phyloP scores from a whole-genome alignment of 1,140 invertebrate species.

The Cheumatopsyche charites region DNA sequence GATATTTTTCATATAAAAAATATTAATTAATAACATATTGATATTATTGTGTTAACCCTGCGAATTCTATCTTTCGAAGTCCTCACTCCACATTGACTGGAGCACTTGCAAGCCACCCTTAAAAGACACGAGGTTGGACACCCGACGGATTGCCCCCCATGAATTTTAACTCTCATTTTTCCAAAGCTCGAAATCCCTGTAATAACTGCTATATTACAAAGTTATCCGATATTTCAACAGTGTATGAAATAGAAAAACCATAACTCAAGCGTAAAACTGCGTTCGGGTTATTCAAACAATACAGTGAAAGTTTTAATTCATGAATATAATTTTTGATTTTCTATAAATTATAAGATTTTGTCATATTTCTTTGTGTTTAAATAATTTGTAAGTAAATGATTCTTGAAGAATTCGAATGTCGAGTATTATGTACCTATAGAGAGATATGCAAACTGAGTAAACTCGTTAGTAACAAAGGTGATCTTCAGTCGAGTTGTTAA shows the following conservation, averaged over 20 bases:
- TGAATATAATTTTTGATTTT: no score
- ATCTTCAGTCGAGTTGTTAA: conserved; percentile 28
- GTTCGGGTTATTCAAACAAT: background rate
- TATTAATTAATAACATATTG: no score
- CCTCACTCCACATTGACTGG: no score
- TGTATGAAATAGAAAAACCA: background rate
- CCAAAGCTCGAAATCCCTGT: conserved; percentile 2
- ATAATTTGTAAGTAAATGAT: no score
- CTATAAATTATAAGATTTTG: no score
- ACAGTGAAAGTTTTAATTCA: no score
- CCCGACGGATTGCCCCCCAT: conserved; percentile 6
- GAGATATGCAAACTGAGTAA: background rate
- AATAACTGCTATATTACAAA: conserved; percentile 20
- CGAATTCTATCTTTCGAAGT: background rate
- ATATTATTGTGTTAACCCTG: background rate
- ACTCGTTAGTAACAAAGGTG: conserved; percentile 35
- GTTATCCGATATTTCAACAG: conserved; percentile 13
- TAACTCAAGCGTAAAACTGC: background rate
- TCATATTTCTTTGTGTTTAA: no score
- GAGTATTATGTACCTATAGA: conserved; percentile 3
- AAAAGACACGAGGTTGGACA: conserved; percentile 8
- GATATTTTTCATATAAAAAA: no score
- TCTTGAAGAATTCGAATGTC: no score
- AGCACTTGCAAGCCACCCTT: background rate
- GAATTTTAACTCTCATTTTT: conserved; percentile 30